Evolutionary conservation across 2,113 vertebrate species (phyloP).

Genomic region (Plotosus lineatus): DNA sequence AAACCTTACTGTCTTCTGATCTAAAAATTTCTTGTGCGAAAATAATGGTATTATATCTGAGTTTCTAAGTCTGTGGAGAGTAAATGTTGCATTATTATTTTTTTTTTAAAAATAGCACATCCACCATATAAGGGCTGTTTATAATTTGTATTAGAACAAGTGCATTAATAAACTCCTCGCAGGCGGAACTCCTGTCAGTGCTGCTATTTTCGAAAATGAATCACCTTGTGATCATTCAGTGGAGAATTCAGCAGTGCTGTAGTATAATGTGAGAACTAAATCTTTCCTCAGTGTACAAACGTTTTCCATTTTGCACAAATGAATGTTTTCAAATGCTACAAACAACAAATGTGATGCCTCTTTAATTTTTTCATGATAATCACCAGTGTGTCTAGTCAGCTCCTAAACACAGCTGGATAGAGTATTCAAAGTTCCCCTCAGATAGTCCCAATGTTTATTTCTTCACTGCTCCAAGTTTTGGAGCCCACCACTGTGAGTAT

Average conservation of each 20-base stretch:
- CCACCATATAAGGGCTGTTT: neutral
- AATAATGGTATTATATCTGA: neutral
- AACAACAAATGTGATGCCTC: conserved; percentile 50
- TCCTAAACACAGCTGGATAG: conserved; percentile 40
- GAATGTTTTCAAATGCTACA: conserved; percentile 36
- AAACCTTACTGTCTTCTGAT: neutral
- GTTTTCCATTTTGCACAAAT: conserved; percentile 57
- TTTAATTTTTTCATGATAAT: conserved; percentile 48
- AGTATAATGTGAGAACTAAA: neutral
- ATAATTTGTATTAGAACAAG: neutral
- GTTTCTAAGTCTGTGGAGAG: no score
- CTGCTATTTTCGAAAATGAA: neutral
- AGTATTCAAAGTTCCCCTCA: conserved; percentile 34
- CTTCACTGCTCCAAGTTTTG: conserved; percentile 29
- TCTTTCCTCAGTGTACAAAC: neutral
- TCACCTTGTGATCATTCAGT: neutral
- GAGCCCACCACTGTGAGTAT: conserved; percentile 20
- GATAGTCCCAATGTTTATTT: conserved; percentile 37
- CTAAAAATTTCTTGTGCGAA: neutral
- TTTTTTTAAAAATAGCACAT: no score
- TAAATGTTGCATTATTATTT: no score
- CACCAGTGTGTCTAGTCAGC: conserved; percentile 42
- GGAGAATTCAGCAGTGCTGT: neutral
- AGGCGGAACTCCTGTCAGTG: neutral
- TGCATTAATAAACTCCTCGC: neutral